Conservation (phyloP, 53 echinoderm and acorn worm genomes). For the Antedon mediterranea region DNA sequence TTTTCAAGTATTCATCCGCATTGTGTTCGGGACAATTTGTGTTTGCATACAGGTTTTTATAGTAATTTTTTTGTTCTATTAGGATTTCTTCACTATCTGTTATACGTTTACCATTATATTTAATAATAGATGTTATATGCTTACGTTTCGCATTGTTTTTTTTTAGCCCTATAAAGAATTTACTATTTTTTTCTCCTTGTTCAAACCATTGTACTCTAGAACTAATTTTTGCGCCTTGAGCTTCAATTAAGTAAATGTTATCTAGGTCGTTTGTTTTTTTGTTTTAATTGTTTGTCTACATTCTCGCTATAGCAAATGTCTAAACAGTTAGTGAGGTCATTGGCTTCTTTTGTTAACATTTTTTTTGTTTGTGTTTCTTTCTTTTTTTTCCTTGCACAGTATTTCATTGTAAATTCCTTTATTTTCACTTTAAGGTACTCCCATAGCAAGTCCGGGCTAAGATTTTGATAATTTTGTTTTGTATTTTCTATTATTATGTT, state of each 20-base stretch:
- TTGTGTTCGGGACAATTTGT: neutral
- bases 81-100: neutral
- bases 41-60: neutral
- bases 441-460: neutral
- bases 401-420: neutral
- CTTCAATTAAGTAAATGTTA: neutral
- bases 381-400: neutral
- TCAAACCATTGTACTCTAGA: neutral
- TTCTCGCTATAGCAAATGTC: neutral
- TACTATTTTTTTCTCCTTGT: neutral
- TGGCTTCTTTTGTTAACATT: neutral
- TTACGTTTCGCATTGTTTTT: neutral
- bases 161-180: neutral
- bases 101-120: neutral
- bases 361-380: neutral
- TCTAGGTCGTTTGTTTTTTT: neutral
- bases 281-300: neutral
- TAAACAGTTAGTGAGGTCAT: neutral
- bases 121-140: neutral
- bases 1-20: neutral
- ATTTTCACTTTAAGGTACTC: neutral
- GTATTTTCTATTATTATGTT: neutral
- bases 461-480: neutral
- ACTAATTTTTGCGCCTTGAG: neutral
- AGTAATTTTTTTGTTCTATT: neutral